Evolutionary conservation across 2,113 vertebrate species (phyloP), one percentile per base, ranked within the genome.

Genomic region (Cettia cetti): DNA sequence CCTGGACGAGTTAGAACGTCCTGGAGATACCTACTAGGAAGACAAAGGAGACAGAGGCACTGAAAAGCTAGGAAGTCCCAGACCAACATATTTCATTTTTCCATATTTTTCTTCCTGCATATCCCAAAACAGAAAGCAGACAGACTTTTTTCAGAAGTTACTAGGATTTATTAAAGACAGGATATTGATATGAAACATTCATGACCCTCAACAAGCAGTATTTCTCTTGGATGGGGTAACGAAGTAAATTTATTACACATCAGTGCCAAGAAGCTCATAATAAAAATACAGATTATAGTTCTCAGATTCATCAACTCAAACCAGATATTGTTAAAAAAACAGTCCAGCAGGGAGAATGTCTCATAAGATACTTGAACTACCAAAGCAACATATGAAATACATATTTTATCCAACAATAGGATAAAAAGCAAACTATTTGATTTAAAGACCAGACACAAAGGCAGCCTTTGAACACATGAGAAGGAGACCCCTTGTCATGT

Each of bases 151-250:
- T 47, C 72, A 96, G 71, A 91, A 96, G 65, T 96, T 91, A 86
- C 93, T 56, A 94, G 87, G 87, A 92, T 96, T 97, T 96, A 96
- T 93, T 90, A 92, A 91, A 93, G 92, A 86, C 85, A 94, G 91
- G 94, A 94, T 94, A 96, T 95, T 96, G 95, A 95, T 95, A 93
- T 92, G 93, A 96, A 97, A 96, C 90, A 95, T 95, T 96, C 93
- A 96, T 92, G 94, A 94, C 90, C 90, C 86, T 96, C 75, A 96
- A 78, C 85, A 93, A 75, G 85, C 69, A 86, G n/a, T 95, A 94
- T 96, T 97, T 97, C 90, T 95, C 82, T 94, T 97, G 94, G 94
- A 96, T 92, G n/a, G 82, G 52, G 35, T 75, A 95, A 95, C 1
- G 22, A 96, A 92, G 76, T 4, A 21, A 89, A 93, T 96, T 97